These are phyloP conservation scores for Laterallus jamaicensis DNA, from an alignment of 2,113 vertebrate genomes.

Conservation along the genomic window DNA sequence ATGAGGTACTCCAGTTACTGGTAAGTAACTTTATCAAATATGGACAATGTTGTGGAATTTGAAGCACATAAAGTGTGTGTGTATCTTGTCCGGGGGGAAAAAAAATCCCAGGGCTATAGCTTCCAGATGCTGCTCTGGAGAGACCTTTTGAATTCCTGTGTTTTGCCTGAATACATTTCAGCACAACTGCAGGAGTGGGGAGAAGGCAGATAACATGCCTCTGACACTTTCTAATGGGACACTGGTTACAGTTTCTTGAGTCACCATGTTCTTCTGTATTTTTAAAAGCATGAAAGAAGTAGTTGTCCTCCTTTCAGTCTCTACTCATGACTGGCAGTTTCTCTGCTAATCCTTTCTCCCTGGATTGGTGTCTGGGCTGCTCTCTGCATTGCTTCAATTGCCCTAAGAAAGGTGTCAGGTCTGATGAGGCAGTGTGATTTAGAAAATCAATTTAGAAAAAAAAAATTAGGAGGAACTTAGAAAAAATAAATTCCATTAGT, in stretches of 20 bases:
- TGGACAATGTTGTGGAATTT: background rate
- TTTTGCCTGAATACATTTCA: background rate
- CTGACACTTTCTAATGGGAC: background rate
- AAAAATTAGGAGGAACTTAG: no score
- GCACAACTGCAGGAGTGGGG: fast-evolving
- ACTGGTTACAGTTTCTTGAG: background rate
- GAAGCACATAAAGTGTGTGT: fast-evolving
- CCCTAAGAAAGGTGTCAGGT: background rate
- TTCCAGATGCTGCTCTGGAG: background rate
- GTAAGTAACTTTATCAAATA: background rate
- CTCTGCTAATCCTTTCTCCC: background rate
- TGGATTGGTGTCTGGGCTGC: background rate
- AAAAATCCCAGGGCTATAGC: background rate
- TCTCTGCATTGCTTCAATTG: background rate
- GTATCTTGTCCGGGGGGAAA: background rate
- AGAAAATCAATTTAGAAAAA: background rate
- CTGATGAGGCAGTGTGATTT: background rate
- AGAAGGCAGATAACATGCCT: background rate
- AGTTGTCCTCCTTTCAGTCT: background rate
- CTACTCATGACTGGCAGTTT: background rate
- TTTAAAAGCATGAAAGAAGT: background rate
- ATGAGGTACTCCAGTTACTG: background rate
- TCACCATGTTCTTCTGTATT: background rate
- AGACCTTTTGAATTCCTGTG: background rate
- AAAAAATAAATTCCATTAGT: background rate